A percentile compares a stretch with the other conserved stretches of the same genome.
Evolutionary conservation across 1,140 invertebrate genomes (phyloP).

Genomic region (Drosophila bipectinata): DNA sequence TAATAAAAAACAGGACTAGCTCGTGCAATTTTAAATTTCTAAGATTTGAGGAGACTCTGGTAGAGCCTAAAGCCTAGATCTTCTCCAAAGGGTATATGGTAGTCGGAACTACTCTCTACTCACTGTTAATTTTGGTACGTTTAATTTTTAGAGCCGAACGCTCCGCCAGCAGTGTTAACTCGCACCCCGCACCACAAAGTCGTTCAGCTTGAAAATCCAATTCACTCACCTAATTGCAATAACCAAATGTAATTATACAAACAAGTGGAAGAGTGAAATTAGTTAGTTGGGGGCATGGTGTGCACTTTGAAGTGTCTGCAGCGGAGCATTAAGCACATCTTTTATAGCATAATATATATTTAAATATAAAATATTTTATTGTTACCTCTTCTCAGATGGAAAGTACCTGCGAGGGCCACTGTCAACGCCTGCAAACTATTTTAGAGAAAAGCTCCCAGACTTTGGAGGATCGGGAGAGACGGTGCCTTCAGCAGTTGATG

Average conservation of each 20-base stretch:
- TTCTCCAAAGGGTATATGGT: not conserved
- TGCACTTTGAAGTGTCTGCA: constrained; percentile 35
- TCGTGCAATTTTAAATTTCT: no score
- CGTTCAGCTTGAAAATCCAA: constrained; percentile 78
- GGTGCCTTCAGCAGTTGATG: constrained; percentile 86
- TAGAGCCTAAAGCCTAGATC: not conserved
- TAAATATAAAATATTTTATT: not conserved
- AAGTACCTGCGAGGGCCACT: constrained; percentile 71
- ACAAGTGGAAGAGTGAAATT: constrained; percentile 63
- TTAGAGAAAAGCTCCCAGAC: constrained; percentile 47
- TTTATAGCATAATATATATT: constrained; percentile 9
- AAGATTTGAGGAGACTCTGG: no score
- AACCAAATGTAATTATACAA: constrained; percentile 59
- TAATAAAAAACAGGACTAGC: no score
- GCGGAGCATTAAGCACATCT: constrained; percentile 42
- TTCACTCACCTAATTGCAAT: constrained; percentile 71
- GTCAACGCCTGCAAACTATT: constrained; percentile 62
- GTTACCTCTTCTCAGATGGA: constrained; percentile 50
- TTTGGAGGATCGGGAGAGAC: constrained; percentile 85
- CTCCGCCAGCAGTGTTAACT: constrained; percentile 13
- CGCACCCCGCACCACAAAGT: constrained; percentile 42
- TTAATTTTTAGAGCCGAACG: constrained; percentile 74
- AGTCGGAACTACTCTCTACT: not conserved
- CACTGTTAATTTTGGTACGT: constrained; percentile 48
- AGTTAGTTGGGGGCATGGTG: constrained; percentile 26